Conservation (phyloP, 2,797 vertebrate species). For the Austrolebias charrua region DNA sequence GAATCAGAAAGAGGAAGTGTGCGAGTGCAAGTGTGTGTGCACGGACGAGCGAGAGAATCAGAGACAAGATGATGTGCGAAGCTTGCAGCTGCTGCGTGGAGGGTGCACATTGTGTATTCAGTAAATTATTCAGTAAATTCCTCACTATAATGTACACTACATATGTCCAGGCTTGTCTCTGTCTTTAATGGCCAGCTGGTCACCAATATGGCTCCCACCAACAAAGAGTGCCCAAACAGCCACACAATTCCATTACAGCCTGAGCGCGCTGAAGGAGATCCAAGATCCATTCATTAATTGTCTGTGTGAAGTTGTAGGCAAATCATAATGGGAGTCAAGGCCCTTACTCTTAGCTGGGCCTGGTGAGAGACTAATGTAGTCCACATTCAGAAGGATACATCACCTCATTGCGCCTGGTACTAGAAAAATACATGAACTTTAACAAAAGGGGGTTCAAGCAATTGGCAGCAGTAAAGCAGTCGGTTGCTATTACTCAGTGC, state of each 20-base stretch:
- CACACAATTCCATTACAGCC: conserved; percentile 78
- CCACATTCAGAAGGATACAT: conserved; percentile 79
- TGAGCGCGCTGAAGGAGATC: conserved; percentile 73
- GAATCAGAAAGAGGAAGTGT: conserved; percentile 61
- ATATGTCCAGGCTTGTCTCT: conserved; percentile 80
- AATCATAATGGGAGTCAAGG: conserved; percentile 79
- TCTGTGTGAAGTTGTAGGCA: conserved; percentile 81
- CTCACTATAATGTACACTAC: conserved; percentile 83
- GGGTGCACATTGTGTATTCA: conserved; percentile 73
- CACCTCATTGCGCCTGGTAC: conserved; percentile 77
- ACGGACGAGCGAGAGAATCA: conserved; percentile 26
- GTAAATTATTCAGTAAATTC: conserved; percentile 86
- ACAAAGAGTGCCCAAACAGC: conserved; percentile 76
- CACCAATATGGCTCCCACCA: conserved; percentile 81
- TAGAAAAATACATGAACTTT: conserved; percentile 82
- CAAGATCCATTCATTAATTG: conserved; percentile 83
- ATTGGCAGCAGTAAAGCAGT: conserved; percentile 78
- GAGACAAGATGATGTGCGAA: conserved; percentile 69
- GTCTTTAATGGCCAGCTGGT: conserved; percentile 85
- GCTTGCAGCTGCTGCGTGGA: conserved; percentile 75
- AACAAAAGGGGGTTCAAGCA: conserved; percentile 82
- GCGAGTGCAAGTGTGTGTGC: conserved; percentile 31
- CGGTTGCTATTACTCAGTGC: conserved; percentile 78
- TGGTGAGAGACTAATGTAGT: conserved; percentile 76
- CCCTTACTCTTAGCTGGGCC: conserved; percentile 63